A percentile compares a stretch with the other conserved stretches of the same genome.
phyloP scores from a whole-genome alignment of 2,888 invertebrate species.

The Sisyra terminalis region DNA sequence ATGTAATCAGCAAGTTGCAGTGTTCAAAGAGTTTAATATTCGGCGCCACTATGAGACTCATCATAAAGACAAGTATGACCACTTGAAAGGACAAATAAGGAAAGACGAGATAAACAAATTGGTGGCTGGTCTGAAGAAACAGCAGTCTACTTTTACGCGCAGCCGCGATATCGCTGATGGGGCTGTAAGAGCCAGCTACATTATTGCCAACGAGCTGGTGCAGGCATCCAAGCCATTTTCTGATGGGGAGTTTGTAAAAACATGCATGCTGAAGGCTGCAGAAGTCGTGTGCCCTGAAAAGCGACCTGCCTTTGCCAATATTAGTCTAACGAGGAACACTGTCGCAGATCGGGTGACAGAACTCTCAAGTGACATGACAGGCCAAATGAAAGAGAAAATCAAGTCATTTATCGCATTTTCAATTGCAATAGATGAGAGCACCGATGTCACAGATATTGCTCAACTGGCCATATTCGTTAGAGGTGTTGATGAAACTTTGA shows the following conservation, averaged over 20 bases:
- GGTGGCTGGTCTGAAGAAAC: not conserved
- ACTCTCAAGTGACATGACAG: conserved; percentile 8
- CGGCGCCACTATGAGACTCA: not conserved
- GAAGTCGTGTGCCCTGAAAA: conserved; percentile 12
- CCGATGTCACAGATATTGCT: conserved; percentile 10
- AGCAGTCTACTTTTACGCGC: conserved; percentile 6
- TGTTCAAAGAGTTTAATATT: not conserved
- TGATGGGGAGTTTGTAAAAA: conserved; percentile 11
- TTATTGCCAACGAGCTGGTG: too few species aligned
- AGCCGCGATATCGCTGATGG: conserved; percentile 5
- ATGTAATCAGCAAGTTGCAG: not conserved
- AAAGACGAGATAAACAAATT: conserved; percentile 5
- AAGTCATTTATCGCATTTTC: conserved; percentile 8
- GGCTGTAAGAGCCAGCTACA: conserved; percentile 10
- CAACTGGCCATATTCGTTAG: conserved; percentile 9
- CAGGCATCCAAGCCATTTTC: conserved; percentile 8
- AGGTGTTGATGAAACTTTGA: conserved; percentile 8
- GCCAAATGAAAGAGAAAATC: conserved; percentile 8
- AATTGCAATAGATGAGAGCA: conserved; percentile 10
- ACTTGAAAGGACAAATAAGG: conserved; percentile 1
- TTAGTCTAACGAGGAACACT: conserved; percentile 13
- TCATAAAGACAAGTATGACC: conserved; percentile 5
- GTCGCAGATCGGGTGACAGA: conserved; percentile 9
- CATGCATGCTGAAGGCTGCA: conserved; percentile 10
- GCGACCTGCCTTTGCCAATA: conserved; percentile 11